These are phyloP conservation scores for Eilema caniola DNA, from an alignment of 2,888 invertebrate genomes.

Conservation along the genomic window DNA sequence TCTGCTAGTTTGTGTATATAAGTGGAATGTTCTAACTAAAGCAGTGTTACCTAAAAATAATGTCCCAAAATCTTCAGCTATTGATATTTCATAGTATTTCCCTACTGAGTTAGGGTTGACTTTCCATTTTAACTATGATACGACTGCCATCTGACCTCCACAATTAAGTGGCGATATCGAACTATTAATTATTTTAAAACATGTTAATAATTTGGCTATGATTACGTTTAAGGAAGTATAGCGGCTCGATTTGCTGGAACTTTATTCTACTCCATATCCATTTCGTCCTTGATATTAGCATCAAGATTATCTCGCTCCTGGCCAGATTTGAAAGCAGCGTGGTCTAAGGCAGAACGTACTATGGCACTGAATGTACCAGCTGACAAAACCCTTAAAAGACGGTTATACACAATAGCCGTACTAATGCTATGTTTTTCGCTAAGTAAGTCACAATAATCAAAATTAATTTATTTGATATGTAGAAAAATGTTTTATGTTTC, in stretches of 20 bases:
- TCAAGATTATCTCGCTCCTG: conserved; percentile 63
- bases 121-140: no score
- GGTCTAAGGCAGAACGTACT: conserved; percentile 61
- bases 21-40: no score
- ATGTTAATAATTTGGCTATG: background rate
- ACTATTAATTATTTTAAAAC: no score
- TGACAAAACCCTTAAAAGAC: conserved; percentile 57
- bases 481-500: no score
- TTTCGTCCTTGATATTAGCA: conserved; percentile 62
- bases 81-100: no score
- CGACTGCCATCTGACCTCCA: no score
- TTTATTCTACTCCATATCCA: conserved; percentile 69
- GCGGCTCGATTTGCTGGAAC: conserved; percentile 71
- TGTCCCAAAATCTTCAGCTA: no score
- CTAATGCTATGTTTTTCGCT: conserved; percentile 53
- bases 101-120: no score
- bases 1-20: no score
- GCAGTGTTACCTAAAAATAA: no score
- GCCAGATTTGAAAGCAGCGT: conserved; percentile 54
- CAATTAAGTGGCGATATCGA: no score
- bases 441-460: conserved; percentile 50
- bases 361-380: conserved; percentile 53
- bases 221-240: conserved; percentile 59
- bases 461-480: background rate
- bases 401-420: conserved; percentile 53